phyloP scores from a whole-genome alignment of 2,797 vertebrate species.

The Coendou prehensilis region DNA sequence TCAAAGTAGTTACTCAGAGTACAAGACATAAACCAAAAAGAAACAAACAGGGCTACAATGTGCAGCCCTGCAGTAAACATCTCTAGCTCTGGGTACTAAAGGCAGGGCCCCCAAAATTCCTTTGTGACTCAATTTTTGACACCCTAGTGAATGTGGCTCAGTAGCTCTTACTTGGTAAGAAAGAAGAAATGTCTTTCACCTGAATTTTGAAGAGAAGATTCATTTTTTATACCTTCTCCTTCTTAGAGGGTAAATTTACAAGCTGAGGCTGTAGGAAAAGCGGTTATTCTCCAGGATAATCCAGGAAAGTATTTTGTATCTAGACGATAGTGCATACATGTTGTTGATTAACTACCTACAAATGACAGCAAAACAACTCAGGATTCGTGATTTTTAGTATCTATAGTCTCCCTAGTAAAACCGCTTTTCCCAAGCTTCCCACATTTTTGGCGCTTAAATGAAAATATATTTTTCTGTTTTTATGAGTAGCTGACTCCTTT shows the following conservation, averaged over 20 bases:
- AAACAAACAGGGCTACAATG: not conserved
- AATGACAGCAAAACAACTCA: not conserved
- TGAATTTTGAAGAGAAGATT: constrained; percentile 34
- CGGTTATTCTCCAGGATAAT: not conserved
- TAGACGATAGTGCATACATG: not conserved
- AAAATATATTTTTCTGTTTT: constrained; percentile 70
- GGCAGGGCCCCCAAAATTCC: not conserved
- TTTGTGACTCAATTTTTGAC: not conserved
- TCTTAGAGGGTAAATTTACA: not conserved
- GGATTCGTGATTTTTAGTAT: constrained; percentile 29
- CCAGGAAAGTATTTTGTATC: not conserved
- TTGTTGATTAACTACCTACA: constrained; percentile 31
- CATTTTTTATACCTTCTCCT: not conserved
- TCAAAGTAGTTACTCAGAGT: not conserved
- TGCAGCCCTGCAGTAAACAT: not conserved
- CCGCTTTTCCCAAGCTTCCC: constrained; percentile 57
- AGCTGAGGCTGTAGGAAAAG: not conserved
- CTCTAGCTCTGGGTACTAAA: not conserved
- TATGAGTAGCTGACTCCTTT: constrained; percentile 72
- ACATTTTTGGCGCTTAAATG: constrained; percentile 68
- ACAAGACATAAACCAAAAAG: not conserved
- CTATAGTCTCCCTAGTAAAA: constrained; percentile 46
- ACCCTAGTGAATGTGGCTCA: not conserved
- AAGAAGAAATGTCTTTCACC: not conserved
- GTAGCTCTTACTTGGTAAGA: not conserved